Evolutionary conservation across 2,113 vertebrate genomes (phyloP).

Genomic region (Tetrao urogallus): DNA sequence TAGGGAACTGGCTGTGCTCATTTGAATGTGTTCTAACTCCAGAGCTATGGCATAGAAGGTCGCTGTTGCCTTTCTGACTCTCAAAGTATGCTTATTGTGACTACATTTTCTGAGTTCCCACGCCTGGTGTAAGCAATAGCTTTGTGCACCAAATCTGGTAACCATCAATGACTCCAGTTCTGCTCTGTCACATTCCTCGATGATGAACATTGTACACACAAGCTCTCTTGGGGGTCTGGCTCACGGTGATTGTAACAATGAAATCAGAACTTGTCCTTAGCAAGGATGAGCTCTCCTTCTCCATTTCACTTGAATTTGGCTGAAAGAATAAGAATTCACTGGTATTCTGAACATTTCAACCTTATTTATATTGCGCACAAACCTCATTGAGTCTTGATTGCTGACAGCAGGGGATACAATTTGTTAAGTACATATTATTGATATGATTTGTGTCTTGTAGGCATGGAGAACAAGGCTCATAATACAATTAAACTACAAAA

Average conservation of each 20-base stretch:
- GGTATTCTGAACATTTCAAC: background rate
- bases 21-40: background rate
- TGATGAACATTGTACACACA: background rate
- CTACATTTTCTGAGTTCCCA: background rate
- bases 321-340: background rate
- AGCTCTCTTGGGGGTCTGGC: background rate
- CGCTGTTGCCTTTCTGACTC: background rate
- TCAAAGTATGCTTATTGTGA: background rate
- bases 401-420: background rate
- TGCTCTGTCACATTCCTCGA: background rate
- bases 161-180: background rate
- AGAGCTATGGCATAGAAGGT: background rate
- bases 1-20: rapidly evolving
- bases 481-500: constrained; percentile 22
- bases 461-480: background rate
- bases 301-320: background rate
- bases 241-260: background rate
- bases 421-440: background rate
- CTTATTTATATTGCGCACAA: background rate
- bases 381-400: background rate
- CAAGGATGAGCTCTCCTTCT: background rate
- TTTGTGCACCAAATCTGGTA: rapidly evolving
- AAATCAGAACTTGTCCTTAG: background rate
- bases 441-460: background rate
- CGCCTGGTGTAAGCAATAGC: background rate